Percentiles rank a stretch among this genome's conserved stretches.
Evolutionary conservation across 2,888 invertebrate genomes (phyloP).

Genomic region (Pecten maximus): DNA sequence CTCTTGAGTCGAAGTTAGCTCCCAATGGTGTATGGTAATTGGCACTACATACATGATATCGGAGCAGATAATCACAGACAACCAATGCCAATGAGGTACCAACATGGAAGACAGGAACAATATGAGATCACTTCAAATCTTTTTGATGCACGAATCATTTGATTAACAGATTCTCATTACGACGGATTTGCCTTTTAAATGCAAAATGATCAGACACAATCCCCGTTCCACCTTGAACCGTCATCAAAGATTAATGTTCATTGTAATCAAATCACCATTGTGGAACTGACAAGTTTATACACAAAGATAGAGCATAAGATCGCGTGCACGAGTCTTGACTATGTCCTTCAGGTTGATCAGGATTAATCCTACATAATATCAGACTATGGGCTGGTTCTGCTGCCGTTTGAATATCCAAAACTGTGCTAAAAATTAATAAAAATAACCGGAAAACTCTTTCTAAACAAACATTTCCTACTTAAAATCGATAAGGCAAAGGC

Average conservation of each 20-base stretch:
- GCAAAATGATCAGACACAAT: constrained; percentile 6
- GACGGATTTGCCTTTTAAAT: constrained; percentile 21
- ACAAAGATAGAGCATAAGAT: background rate
- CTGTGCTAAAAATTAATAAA: no score
- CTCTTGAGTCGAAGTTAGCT: background rate
- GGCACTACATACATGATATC: background rate
- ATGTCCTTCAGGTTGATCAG: no score
- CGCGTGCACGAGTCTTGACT: background rate
- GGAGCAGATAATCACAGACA: background rate
- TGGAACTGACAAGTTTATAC: background rate
- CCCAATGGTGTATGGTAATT: background rate
- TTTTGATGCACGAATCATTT: constrained; percentile 2
- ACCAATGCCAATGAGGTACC: background rate
- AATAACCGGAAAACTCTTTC: no score
- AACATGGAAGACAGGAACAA: background rate
- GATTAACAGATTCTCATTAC: background rate
- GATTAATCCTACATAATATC: no score
- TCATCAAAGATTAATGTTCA: constrained; percentile 27
- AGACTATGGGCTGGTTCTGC: no score
- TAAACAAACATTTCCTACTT: no score
- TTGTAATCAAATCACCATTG: constrained; percentile 7
- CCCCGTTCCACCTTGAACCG: background rate
- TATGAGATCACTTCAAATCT: background rate
- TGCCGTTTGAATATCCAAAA: no score
- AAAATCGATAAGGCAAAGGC: no score